These are phyloP conservation scores for Epinotia nisella DNA, from an alignment of 2,888 invertebrate genomes.

Conservation along the genomic window DNA sequence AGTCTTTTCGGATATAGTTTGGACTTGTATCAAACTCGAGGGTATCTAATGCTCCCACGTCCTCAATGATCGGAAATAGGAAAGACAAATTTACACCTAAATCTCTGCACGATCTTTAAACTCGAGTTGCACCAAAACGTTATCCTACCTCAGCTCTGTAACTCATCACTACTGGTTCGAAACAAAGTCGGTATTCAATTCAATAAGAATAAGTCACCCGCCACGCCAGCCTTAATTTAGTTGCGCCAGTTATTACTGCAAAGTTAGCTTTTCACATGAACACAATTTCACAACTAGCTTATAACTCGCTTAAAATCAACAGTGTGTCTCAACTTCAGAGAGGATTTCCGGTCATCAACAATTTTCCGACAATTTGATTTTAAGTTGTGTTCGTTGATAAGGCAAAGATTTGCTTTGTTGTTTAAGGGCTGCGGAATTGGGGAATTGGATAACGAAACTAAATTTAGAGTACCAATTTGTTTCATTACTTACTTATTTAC, in stretches of 20 bases:
- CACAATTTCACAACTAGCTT: constrained; percentile 24
- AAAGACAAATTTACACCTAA: background rate
- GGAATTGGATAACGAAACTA: background rate
- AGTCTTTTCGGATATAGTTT: no score
- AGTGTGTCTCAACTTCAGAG: constrained; percentile 23
- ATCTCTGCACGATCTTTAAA: background rate
- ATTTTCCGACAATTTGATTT: constrained; percentile 39
- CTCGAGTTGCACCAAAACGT: background rate
- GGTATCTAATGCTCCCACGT: no score
- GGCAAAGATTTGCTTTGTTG: constrained; percentile 25
- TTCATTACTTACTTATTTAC: background rate
- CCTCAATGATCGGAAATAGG: background rate
- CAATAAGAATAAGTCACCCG: background rate
- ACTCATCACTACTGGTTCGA: background rate
- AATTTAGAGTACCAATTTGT: background rate
- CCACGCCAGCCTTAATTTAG: constrained; percentile 14
- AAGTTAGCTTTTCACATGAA: constrained; percentile 35
- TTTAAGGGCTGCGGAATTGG: background rate
- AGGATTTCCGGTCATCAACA: constrained; percentile 36
- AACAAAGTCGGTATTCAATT: background rate
- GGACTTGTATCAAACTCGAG: no score
- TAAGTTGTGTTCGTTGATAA: constrained; percentile 27
- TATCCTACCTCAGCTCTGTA: background rate
- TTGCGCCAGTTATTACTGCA: constrained; percentile 20
- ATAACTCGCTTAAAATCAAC: constrained; percentile 41